Evolutionary conservation across 2,888 invertebrate genomes (phyloP).

Genomic region (Athetis lepigone): DNA sequence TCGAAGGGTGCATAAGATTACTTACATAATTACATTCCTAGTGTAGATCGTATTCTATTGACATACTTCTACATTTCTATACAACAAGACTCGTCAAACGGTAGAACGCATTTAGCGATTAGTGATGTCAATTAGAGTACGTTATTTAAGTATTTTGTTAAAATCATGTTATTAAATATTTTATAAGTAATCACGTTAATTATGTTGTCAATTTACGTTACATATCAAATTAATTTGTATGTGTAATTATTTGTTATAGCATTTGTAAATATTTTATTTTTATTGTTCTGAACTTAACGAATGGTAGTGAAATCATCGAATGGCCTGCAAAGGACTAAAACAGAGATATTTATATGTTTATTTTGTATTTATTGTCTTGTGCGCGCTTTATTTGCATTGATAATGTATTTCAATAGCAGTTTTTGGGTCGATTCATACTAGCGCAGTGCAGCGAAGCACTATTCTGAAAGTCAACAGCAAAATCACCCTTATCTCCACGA

Average conservation of each 20-base stretch:
- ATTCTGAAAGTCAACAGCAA: too few relatives aligned
- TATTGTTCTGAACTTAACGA: conserved; percentile 22
- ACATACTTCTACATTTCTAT: conserved; percentile 34
- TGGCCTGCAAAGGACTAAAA: conserved; percentile 13
- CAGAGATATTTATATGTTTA: conserved; percentile 26
- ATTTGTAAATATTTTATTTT: conserved; percentile 14
- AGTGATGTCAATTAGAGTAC: conserved; percentile 35
- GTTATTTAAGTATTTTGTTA: conserved; percentile 18
- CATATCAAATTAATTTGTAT: conserved; percentile 20
- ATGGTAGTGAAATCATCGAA: conserved; percentile 55
- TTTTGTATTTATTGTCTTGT: conserved; percentile 4
- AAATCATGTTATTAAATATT: conserved; percentile 1
- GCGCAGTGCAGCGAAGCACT: too few relatives aligned
- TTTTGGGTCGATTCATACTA: too few relatives aligned
- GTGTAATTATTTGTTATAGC: conserved; percentile 2
- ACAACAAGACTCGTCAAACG: conserved; percentile 26
- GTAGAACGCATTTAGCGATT: conserved; percentile 50
- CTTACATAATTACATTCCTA: conserved; percentile 60
- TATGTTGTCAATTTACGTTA: conserved; percentile 34
- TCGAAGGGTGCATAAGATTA: conserved; percentile 49
- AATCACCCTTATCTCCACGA: too few relatives aligned
- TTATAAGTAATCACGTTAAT: conserved; percentile 17
- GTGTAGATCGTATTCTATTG: conserved; percentile 51
- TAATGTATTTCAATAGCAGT: conserved; percentile 25
- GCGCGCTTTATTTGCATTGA: conserved; percentile 34